Conservation (phyloP, 2,888 invertebrate species). For the Scaptomyza polygonia region DNA sequence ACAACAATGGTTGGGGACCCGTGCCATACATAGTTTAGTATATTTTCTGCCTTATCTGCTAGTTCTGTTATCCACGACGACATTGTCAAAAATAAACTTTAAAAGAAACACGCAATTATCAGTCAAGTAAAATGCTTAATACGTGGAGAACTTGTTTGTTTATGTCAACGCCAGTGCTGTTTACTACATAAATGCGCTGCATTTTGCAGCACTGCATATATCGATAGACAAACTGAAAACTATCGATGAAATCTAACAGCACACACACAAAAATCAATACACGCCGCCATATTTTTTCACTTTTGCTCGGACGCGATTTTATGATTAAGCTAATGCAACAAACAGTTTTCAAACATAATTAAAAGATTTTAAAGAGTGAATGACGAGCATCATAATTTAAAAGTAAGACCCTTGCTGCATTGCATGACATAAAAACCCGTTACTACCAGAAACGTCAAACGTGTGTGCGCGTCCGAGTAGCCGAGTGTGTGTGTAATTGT, state of each 20-base stretch:
- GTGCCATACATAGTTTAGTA: conserved; percentile 86
- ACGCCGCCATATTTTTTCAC: conserved; percentile 78
- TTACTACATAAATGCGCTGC: background rate
- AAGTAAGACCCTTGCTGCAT: conserved; percentile 1
- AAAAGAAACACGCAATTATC: conserved; percentile 6
- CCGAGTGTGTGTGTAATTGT: conserved; percentile 32
- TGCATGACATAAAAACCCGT: conserved; percentile 14
- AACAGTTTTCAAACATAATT: conserved; percentile 15
- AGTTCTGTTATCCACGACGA: conserved; percentile 91
- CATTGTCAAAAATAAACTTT: conserved; percentile 45
- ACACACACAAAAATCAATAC: conserved; percentile 68
- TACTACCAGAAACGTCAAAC: conserved; percentile 38
- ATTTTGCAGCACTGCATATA: conserved; percentile 16
- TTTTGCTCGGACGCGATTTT: conserved; percentile 60
- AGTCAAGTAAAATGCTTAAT: conserved; percentile 28
- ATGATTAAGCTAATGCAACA: conserved; percentile 55
- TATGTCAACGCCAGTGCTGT: conserved; percentile 33
- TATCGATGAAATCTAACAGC: conserved; percentile 38
- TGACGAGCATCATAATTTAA: background rate
- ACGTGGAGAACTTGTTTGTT: conserved; percentile 54
- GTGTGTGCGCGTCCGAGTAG: conserved; percentile 56
- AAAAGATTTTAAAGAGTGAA: conserved; percentile 32
- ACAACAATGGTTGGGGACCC: conserved; percentile 53
- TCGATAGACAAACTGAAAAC: conserved; percentile 17
- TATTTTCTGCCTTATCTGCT: conserved; percentile 90